Conservation (phyloP, 2,888 invertebrate genomes). For the Chydorus sphaericus region DNA sequence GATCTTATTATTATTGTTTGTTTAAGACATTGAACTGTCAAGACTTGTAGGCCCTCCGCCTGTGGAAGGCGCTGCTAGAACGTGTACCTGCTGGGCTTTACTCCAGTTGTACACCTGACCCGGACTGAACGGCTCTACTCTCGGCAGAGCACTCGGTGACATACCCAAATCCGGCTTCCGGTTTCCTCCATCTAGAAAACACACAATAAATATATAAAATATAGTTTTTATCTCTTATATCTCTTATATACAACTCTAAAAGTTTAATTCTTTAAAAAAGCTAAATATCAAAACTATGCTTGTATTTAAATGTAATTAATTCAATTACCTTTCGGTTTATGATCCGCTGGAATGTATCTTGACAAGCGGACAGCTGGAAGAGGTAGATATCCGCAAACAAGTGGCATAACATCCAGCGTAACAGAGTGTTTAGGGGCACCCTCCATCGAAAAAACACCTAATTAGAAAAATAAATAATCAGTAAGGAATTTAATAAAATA, state of each 20-base stretch:
- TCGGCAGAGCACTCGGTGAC: conserved; percentile 38
- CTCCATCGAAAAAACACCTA: conserved; percentile 56
- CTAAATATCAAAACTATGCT: no score
- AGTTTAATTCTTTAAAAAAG: no score
- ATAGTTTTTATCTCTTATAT: not conserved
- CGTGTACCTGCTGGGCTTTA: conserved; percentile 80
- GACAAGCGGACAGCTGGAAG: conserved; percentile 74
- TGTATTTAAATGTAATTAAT: not conserved
- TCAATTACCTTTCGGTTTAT: conserved; percentile 7
- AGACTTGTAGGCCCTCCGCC: not conserved
- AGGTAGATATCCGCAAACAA: conserved; percentile 78
- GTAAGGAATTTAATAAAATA: not conserved
- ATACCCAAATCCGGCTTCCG: conserved; percentile 1
- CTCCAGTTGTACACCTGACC: conserved; percentile 89
- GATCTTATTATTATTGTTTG: no score
- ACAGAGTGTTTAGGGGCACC: conserved; percentile 51
- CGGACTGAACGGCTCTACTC: conserved; percentile 71
- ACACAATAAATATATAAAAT: not conserved
- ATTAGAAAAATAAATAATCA: not conserved
- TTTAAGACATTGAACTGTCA: not conserved
- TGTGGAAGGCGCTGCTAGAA: conserved; percentile 35
- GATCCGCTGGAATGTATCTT: conserved; percentile 63
- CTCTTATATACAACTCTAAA: no score
- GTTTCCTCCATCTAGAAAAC: not conserved
- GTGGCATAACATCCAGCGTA: conserved; percentile 77